A percentile compares a stretch with the other conserved stretches of the same genome.
phyloP scores from a whole-genome alignment of 92 coral and sea anemone genomes.

The Zoanthus sansibaricus region DNA sequence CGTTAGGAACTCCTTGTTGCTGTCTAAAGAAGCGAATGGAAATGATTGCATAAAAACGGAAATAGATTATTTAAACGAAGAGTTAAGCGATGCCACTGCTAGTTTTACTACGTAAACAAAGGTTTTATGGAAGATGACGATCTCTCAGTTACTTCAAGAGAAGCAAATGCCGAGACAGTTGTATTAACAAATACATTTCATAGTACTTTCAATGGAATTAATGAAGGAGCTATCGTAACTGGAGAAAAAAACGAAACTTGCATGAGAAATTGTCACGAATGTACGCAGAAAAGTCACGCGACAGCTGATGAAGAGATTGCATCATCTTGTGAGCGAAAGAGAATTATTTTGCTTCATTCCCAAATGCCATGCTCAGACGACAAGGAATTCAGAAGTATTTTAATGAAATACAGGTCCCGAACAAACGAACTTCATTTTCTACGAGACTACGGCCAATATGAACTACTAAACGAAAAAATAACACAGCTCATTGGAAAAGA shows the following conservation, averaged over 20 bases:
- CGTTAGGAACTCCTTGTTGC: neutral
- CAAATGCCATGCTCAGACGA: neutral
- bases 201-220: neutral
- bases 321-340: neutral
- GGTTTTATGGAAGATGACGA: no score
- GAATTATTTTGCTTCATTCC: neutral
- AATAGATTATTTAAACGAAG: no score
- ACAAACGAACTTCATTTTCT: neutral
- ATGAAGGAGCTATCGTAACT: neutral
- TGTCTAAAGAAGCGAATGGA: neutral
- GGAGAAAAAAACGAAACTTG: neutral
- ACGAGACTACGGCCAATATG: constrained; percentile 15
- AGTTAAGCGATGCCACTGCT: no score
- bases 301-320: neutral
- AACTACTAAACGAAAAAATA: neutral
- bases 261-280: neutral
- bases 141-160: no score
- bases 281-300: neutral
- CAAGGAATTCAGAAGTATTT: neutral
- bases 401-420: neutral
- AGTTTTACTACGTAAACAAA: no score
- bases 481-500: neutral
- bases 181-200: neutral
- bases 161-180: no score
- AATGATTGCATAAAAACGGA: neutral